Conservation (phyloP, 1,140 invertebrate genomes). For the Aphelenchoides avenae region DNA sequence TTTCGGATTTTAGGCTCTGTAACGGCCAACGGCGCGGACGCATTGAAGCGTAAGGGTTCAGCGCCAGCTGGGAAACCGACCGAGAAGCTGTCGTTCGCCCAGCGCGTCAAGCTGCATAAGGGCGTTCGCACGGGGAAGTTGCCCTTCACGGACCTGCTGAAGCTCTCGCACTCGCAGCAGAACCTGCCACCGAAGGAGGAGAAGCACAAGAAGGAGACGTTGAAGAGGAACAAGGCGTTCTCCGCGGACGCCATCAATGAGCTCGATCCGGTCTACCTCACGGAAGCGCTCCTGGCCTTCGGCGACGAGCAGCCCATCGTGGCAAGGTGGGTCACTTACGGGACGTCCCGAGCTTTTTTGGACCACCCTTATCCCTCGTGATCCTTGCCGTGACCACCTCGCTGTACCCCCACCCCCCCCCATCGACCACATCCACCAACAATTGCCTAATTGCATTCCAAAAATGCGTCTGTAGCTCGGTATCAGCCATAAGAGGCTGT, state of each 20-base stretch:
- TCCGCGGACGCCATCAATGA: slow-evolving; percentile 40
- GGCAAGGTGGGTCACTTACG: slow-evolving; percentile 32
- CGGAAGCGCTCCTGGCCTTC: slow-evolving; percentile 37
- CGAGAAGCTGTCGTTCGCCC: slow-evolving; percentile 20
- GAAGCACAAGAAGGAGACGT: slow-evolving; percentile 8
- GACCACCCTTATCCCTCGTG: no score
- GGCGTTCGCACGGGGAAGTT: slow-evolving; percentile 32
- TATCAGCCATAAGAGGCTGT: no score
- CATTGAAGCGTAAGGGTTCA: no score
- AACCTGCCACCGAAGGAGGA: background rate
- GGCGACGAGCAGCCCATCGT: slow-evolving; percentile 43
- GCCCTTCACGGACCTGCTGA: slow-evolving; percentile 14
- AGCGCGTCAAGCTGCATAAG: slow-evolving; percentile 33
- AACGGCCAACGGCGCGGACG: no score
- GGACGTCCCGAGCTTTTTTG: slow-evolving; percentile 1
- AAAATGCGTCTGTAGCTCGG: no score
- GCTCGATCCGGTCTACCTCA: slow-evolving; percentile 38
- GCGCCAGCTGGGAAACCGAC: background rate
- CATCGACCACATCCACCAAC: no score
- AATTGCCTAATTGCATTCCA: no score
- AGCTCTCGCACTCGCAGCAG: slow-evolving; percentile 6
- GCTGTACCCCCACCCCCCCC: no score
- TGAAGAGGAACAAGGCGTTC: slow-evolving; percentile 22
- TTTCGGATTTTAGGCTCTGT: no score
- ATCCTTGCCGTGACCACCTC: no score